Conservation (phyloP, 1,140 invertebrate species). For the Euschistus heros region DNA sequence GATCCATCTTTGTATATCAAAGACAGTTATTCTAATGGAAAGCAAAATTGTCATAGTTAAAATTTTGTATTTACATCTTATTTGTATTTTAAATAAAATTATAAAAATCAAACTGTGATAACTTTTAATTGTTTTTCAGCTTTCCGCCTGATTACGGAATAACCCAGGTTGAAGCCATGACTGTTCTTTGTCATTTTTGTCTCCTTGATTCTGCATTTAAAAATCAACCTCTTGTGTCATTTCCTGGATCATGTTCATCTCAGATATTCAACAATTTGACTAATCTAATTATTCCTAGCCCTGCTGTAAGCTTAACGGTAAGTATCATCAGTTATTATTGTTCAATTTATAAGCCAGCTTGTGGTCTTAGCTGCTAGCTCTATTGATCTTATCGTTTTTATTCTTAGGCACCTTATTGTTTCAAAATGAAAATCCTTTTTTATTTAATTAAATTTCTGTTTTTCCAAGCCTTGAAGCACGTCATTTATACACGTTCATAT, state of each 20-base stretch:
- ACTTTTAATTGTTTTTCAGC: slow-evolving; percentile 25
- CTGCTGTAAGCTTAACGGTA: background rate
- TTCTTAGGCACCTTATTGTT: background rate
- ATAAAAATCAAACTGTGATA: background rate
- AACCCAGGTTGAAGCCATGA: slow-evolving; percentile 68
- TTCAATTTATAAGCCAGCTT: background rate
- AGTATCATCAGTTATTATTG: background rate
- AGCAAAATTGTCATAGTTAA: too few relatives aligned
- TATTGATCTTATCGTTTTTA: background rate
- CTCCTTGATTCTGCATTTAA: slow-evolving; percentile 52
- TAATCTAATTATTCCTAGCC: slow-evolving; percentile 55
- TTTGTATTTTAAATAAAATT: too few relatives aligned
- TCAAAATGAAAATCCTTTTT: too few relatives aligned
- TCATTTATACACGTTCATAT: too few relatives aligned
- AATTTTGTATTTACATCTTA: too few relatives aligned
- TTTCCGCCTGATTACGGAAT: slow-evolving; percentile 68
- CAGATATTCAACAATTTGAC: slow-evolving; percentile 71
- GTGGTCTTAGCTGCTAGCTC: too few relatives aligned
- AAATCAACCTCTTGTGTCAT: background rate
- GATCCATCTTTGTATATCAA: too few relatives aligned
- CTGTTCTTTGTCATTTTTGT: slow-evolving; percentile 75
- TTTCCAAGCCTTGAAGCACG: too few relatives aligned
- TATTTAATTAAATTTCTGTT: too few relatives aligned
- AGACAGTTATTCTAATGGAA: too few relatives aligned
- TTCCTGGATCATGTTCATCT: slow-evolving; percentile 34